These are phyloP conservation scores for Centropristis striata DNA, from an alignment of 2,113 vertebrate genomes.

Conservation along the genomic window DNA sequence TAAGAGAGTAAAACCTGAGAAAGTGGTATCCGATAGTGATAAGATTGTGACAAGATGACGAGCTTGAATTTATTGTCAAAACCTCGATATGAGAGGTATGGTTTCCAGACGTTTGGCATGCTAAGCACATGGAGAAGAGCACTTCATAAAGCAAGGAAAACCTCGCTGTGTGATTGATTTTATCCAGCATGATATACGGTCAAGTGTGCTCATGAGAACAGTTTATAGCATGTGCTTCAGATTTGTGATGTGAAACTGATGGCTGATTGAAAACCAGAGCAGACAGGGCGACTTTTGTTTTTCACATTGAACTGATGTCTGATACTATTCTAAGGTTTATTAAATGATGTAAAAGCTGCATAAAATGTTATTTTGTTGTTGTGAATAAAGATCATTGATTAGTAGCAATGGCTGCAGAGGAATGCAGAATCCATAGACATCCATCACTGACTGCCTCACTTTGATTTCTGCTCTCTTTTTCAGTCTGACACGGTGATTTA, in stretches of 20 bases:
- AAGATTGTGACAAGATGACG: neutral
- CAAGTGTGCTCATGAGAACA: constrained; percentile 22
- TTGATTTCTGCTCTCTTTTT: constrained; percentile 23
- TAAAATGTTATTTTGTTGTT: constrained; percentile 5
- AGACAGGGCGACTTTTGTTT: neutral
- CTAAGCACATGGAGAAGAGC: constrained; percentile 1
- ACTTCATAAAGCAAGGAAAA: neutral
- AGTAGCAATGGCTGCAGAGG: constrained; percentile 22
- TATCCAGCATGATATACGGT: constrained; percentile 38
- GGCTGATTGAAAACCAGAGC: constrained; percentile 12
- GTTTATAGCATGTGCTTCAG: constrained; percentile 42
- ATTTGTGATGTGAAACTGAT: constrained; percentile 46
- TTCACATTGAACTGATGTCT: neutral
- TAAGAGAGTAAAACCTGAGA: constrained; percentile 16
- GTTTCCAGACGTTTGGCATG: constrained; percentile 23
- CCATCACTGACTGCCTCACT: constrained; percentile 6
- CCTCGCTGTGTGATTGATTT: constrained; percentile 44
- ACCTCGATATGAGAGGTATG: neutral
- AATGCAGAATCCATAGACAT: constrained; percentile 30
- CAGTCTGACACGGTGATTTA: constrained; percentile 45
- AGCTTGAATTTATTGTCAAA: neutral
- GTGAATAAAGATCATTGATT: constrained; percentile 13
- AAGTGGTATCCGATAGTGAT: constrained; percentile 3
- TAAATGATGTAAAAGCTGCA: neutral
- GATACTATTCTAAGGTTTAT: neutral